phyloP scores from a whole-genome alignment of 2,113 vertebrate species.

The Thryonomys swinderianus region DNA sequence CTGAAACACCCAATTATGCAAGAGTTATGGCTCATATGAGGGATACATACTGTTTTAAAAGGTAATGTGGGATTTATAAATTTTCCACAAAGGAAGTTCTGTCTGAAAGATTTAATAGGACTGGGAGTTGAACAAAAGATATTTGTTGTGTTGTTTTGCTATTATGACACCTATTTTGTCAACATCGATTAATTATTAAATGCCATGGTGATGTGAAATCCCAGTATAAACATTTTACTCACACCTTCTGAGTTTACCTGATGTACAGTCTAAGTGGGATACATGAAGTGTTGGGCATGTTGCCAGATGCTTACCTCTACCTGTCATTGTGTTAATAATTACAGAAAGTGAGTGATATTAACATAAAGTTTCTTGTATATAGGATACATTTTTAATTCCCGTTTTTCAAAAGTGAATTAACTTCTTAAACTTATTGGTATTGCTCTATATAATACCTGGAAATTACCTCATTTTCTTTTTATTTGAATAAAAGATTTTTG shows the following conservation, averaged over 20 bases:
- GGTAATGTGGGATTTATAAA: conserved; percentile 85
- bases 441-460: not conserved
- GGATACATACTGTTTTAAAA: conserved; percentile 87
- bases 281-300: not conserved
- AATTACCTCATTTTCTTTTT: conserved; percentile 40
- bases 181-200: conserved; percentile 87
- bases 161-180: conserved; percentile 83
- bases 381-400: not conserved
- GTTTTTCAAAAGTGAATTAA: not conserved
- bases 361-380: not conserved
- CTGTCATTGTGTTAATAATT: conserved; percentile 24
- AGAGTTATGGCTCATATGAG: conserved; percentile 85
- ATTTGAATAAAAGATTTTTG: not conserved
- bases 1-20: conserved; percentile 86
- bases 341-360: not conserved
- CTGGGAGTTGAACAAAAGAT: conserved; percentile 81
- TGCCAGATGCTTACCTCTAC: conserved; percentile 15
- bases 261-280: conserved; percentile 31
- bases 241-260: conserved; percentile 55
- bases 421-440: not conserved
- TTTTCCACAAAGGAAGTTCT: conserved; percentile 84
- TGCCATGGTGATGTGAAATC: conserved; percentile 71
- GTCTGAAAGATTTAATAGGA: conserved; percentile 86
- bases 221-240: conserved; percentile 74
- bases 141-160: conserved; percentile 74